Evolutionary conservation across 2,113 vertebrate species (phyloP).

Genomic region (Argyrosomus japonicus): DNA sequence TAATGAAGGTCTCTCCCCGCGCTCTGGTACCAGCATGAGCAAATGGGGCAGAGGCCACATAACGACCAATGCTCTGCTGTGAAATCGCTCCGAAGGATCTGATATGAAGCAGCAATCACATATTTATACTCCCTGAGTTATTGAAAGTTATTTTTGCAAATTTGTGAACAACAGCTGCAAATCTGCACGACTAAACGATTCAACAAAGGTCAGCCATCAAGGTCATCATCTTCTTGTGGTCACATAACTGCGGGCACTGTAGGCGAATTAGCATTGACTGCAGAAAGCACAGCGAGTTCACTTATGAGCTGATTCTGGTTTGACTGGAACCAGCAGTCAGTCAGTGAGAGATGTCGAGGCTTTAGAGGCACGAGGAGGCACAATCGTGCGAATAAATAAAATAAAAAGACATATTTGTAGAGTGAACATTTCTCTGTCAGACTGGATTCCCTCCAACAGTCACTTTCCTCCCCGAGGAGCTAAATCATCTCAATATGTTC

Average conservation of each 20-base stretch:
- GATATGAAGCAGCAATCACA: neutral
- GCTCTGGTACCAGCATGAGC: neutral
- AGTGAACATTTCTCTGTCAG: neutral
- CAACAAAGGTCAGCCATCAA: neutral
- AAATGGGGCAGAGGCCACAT: neutral
- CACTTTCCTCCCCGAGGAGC: neutral
- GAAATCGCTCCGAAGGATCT: neutral
- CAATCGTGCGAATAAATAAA: neutral
- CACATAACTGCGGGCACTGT: neutral
- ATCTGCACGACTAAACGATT: neutral
- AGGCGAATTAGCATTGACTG: too few relatives aligned
- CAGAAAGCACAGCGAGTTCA: too few relatives aligned
- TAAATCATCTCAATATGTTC: slow-evolving; percentile 31
- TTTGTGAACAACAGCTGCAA: neutral
- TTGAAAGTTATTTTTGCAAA: neutral
- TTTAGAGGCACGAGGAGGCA: neutral
- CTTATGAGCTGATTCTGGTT: neutral
- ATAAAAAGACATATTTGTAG: neutral
- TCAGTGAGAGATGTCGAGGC: neutral
- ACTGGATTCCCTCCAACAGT: neutral
- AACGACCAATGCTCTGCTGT: neutral
- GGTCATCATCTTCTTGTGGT: neutral
- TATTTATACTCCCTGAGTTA: neutral
- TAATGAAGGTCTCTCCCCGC: neutral
- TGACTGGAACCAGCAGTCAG: neutral